phyloP scores from a whole-genome alignment of 1,140 invertebrate species.

The Augochlora pura region DNA sequence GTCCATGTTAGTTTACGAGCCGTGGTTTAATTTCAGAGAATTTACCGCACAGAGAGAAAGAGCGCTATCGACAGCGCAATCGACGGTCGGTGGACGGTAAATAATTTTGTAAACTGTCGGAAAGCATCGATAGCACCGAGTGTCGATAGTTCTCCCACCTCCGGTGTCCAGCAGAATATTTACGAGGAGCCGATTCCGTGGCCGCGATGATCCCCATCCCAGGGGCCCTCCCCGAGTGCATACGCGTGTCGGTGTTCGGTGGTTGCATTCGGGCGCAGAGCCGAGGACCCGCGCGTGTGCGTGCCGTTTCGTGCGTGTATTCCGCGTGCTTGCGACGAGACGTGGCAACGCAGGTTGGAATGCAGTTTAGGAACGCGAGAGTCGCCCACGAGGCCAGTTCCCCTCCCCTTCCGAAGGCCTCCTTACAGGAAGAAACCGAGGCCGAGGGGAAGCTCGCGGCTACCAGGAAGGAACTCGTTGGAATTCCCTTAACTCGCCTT shows the following conservation, averaged over 20 bases:
- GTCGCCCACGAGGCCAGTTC: slow-evolving; percentile 54
- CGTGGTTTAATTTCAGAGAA: too few species aligned
- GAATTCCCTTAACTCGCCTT: slow-evolving; percentile 50
- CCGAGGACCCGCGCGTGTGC: neutral
- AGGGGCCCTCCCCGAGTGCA: neutral
- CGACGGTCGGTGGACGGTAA: too few species aligned
- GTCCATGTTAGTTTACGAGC: too few species aligned
- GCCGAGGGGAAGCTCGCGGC: slow-evolving; percentile 62
- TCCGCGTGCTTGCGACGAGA: slow-evolving; percentile 59
- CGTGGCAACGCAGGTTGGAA: slow-evolving; percentile 70
- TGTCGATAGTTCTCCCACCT: too few species aligned
- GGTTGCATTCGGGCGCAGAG: too few species aligned
- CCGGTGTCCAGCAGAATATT: slow-evolving; percentile 51
- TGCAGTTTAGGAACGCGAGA: slow-evolving; percentile 70
- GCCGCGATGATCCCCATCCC: slow-evolving; percentile 30
- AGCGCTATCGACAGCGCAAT: too few species aligned
- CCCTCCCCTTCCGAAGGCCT: slow-evolving; percentile 48
- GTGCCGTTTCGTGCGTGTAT: slow-evolving; percentile 20
- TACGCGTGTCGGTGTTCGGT: neutral
- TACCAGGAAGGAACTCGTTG: slow-evolving; percentile 71
- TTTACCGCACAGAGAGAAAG: too few species aligned
- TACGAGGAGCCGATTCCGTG: slow-evolving; percentile 41
- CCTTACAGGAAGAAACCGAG: slow-evolving; percentile 59
- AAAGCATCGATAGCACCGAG: too few species aligned
- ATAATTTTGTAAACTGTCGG: too few species aligned